Evolutionary conservation across 1,140 invertebrate species (phyloP).

Genomic region (Drosophila sproati): DNA sequence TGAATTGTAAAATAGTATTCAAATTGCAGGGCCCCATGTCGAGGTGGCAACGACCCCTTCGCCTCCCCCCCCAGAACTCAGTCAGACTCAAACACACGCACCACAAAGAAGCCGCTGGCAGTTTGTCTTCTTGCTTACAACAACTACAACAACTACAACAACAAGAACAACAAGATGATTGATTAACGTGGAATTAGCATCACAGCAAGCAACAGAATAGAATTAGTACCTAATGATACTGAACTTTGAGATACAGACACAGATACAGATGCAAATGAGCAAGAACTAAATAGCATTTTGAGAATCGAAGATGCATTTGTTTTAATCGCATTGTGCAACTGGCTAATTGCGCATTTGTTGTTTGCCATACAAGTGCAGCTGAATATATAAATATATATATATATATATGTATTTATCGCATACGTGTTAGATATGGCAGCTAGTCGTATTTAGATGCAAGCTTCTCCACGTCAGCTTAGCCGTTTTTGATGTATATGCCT

Average conservation of each 20-base stretch:
- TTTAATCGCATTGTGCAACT: slow-evolving; percentile 23
- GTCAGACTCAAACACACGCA: background rate
- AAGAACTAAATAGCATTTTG: slow-evolving; percentile 21
- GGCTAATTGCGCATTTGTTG: slow-evolving; percentile 37
- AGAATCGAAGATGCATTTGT: slow-evolving; percentile 31
- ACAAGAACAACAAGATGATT: slow-evolving; percentile 26
- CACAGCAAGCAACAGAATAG: slow-evolving; percentile 9
- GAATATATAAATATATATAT: slow-evolving; percentile 5
- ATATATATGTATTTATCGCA: background rate
- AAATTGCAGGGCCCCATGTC: slow-evolving; percentile 22
- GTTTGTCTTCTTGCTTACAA: slow-evolving; percentile 7
- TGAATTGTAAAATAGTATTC: slow-evolving; percentile 16
- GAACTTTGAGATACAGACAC: slow-evolving; percentile 25
- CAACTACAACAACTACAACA: slow-evolving; percentile 14
- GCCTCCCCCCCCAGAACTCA: too few species aligned
- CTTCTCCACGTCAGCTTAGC: too few species aligned
- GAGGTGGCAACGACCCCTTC: slow-evolving; percentile 31
- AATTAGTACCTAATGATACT: background rate
- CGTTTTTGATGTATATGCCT: background rate
- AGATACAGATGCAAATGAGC: slow-evolving; percentile 24
- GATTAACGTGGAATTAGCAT: slow-evolving; percentile 44
- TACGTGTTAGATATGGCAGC: background rate
- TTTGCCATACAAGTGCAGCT: slow-evolving; percentile 6
- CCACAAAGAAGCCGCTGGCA: slow-evolving; percentile 28
- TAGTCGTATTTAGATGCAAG: background rate